Base-by-base conservation (phyloP, 2,113 vertebrate species). In the Falcunculus frontatus region DNA sequence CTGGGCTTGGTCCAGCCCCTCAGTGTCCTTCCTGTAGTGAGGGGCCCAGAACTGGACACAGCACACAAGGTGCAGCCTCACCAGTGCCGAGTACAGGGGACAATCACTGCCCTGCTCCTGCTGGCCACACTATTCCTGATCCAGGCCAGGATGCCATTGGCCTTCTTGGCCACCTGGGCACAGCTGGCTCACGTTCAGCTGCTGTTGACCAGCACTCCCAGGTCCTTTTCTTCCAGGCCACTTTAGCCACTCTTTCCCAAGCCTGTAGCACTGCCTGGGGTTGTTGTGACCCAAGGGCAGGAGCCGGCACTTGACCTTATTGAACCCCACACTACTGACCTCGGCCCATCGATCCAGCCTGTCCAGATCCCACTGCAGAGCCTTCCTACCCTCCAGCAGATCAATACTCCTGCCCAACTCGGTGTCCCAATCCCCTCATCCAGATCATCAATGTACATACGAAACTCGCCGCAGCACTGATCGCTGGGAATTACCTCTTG, bases 221-320 rank as follows among this genome's bases (percentile, higher is more conserved):
- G 47, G 23, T 16, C 46, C 47, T 87, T 60, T 53, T 53, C 52
- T 25, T 6, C 32, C 8, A 8, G 19, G 64, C 14, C 39, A 32
- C 63, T 37, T 53, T 6, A 39, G 19, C 12, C 2, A 16, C 29
- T 35, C 7, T 18, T 21, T 11, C 17, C 35, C 42, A 9, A 11
- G 7, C 7, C 49, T 72, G 10, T 10, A 13, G 16, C 14, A 0
- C 35, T 49, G 35, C 75, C 11, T 42, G 35, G 75, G 16, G 11
- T 1, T 63, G 25, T 42, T 80, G 42, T 33, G 42, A 57, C 6
- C 35, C 57, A 80, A 32, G 67, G 4, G 6, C 32, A 64, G 57
- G 26, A 73, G 9, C 6, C 0, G 1, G 42, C 21, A 8, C 2
- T 32, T 42, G 42, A 2, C 8, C 3, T 64, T 42, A 3, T 1